Percentiles rank a stretch among this genome's conserved stretches.
phyloP scores from a whole-genome alignment of 2,797 vertebrate genomes.

The Champsocephalus gunnari region DNA sequence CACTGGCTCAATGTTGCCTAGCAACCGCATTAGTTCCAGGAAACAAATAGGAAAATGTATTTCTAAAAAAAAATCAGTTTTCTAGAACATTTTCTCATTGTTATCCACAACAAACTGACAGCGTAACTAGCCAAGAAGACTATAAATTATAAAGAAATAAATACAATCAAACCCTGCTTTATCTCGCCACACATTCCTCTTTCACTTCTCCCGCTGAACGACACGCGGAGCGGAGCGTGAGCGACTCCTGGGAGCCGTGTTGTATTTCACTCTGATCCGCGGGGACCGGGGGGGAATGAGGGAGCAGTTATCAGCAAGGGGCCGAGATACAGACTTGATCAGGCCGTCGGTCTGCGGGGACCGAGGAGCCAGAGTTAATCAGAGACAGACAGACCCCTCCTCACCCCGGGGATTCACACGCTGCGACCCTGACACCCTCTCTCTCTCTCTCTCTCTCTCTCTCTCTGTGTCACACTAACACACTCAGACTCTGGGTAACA shows the following conservation, averaged over 20 bases:
- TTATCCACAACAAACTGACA: conserved; percentile 33
- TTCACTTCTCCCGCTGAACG: conserved; percentile 42
- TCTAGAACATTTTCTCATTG: conserved; percentile 38
- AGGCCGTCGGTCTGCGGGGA: conserved; percentile 81
- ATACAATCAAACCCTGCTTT: conserved; percentile 56
- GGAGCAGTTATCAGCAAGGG: conserved; percentile 84
- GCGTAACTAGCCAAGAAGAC: conserved; percentile 9
- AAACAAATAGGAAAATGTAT: conserved; percentile 61
- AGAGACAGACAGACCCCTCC: conserved; percentile 83
- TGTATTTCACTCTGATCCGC: conserved; percentile 83
- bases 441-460: conserved; percentile 30
- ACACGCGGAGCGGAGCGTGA: conserved; percentile 39
- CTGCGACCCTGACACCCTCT: conserved; percentile 62
- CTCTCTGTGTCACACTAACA: conserved; percentile 21
- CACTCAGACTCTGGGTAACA: conserved; percentile 26
- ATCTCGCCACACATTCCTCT: conserved; percentile 50
- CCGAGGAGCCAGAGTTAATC: conserved; percentile 83
- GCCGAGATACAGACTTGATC: conserved; percentile 83
- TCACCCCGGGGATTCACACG: conserved; percentile 78
- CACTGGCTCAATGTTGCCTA: conserved; percentile 57
- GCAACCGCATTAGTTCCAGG: conserved; percentile 62
- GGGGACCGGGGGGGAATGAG: conserved; percentile 67
- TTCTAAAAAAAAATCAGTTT: conserved; percentile 49
- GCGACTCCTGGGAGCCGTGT: conserved; percentile 75
- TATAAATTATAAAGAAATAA: conserved; percentile 25